Conservation (phyloP, 2,888 invertebrate species). For the Notodonta ziczac region DNA sequence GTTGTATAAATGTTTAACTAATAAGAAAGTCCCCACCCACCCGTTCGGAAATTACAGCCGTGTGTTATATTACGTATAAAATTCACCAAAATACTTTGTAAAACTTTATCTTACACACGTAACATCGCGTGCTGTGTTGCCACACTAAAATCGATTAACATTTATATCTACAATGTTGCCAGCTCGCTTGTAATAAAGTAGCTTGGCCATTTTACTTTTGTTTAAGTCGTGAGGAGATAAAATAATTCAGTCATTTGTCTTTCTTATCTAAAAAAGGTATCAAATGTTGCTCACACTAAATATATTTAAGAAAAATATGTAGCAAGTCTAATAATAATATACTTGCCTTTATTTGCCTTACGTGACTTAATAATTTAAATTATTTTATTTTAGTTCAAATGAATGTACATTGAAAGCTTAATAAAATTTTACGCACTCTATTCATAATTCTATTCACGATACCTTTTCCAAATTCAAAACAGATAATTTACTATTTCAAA, state of each 20-base stretch:
- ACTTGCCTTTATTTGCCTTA: too few species aligned
- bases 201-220: not conserved
- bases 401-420: too few species aligned
- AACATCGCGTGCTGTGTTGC: constrained; percentile 35
- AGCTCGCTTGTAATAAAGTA: constrained; percentile 12
- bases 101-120: constrained; percentile 31
- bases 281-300: not conserved
- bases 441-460: not conserved
- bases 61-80: not conserved
- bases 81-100: constrained; percentile 1
- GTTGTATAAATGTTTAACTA: too few species aligned
- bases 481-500: not conserved
- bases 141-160: constrained; percentile 27
- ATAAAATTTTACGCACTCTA: too few species aligned
- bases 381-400: too few species aligned
- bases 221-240: not conserved
- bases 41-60: not conserved
- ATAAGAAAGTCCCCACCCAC: too few species aligned
- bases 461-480: not conserved
- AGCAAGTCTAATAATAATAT: too few species aligned
- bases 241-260: not conserved
- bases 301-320: not conserved
- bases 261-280: not conserved
- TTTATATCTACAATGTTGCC: constrained; percentile 17
- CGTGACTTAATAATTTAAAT: too few species aligned